Evolutionary conservation across 1,140 invertebrate genomes (phyloP).

Genomic region (Lordiphosa stackelbergi): DNA sequence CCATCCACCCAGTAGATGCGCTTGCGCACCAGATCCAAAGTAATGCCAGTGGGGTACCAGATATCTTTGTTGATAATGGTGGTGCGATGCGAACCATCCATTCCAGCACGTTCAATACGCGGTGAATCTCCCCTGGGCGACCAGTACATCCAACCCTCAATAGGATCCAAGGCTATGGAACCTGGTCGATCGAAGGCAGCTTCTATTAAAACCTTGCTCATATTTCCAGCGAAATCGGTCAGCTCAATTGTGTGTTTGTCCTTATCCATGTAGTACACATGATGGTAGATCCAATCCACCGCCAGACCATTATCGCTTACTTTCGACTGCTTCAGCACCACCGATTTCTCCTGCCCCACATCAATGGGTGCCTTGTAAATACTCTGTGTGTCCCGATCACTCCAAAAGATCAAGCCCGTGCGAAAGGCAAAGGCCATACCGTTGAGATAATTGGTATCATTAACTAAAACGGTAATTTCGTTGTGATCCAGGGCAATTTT

Average conservation of each 20-base stretch:
- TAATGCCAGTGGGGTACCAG: slow-evolving; percentile 97
- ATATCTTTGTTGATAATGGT: slow-evolving; percentile 92
- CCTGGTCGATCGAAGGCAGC: slow-evolving; percentile 93
- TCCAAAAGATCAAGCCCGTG: slow-evolving; percentile 96
- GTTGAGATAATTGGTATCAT: slow-evolving; percentile 90
- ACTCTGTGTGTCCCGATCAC: slow-evolving; percentile 91
- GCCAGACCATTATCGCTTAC: slow-evolving; percentile 95
- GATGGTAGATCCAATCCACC: slow-evolving; percentile 97
- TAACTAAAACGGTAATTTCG: slow-evolving; percentile 93
- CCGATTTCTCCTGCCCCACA: slow-evolving; percentile 89
- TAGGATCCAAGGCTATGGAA: slow-evolving; percentile 95
- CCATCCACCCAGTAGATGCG: slow-evolving; percentile 98
- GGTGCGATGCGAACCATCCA: slow-evolving; percentile 82
- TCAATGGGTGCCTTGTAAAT: slow-evolving; percentile 96
- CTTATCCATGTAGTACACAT: slow-evolving; percentile 98
- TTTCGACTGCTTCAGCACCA: slow-evolving; percentile 89
- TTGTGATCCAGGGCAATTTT: slow-evolving; percentile 93
- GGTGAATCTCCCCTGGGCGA: slow-evolving; percentile 92
- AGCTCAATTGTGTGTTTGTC: slow-evolving; percentile 93
- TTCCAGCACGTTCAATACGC: slow-evolving; percentile 88
- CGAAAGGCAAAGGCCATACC: slow-evolving; percentile 93
- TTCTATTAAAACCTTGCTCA: slow-evolving; percentile 89
- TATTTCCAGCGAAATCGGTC: slow-evolving; percentile 77
- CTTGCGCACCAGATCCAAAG: slow-evolving; percentile 89
- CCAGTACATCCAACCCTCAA: slow-evolving; percentile 98